These are phyloP conservation scores for Oreocharis arfaki DNA, from an alignment of 2,113 vertebrate species.

Conservation along the genomic window DNA sequence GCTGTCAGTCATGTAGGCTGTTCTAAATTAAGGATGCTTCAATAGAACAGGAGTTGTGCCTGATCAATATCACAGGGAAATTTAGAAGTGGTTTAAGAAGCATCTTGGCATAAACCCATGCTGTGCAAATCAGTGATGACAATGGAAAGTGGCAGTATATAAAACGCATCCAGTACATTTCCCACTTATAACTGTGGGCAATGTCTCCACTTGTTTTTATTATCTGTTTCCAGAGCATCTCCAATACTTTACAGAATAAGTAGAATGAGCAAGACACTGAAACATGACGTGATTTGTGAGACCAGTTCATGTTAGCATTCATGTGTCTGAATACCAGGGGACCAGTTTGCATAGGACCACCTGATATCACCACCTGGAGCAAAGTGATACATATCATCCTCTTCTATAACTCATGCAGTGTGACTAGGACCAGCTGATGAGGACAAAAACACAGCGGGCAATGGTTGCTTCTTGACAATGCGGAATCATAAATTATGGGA, in stretches of 20 bases:
- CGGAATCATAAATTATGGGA: neutral
- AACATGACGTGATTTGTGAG: neutral
- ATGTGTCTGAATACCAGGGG: neutral
- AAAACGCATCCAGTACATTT: neutral
- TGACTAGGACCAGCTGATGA: neutral
- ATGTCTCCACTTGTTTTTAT: neutral
- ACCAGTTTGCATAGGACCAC: neutral
- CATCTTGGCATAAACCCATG: neutral
- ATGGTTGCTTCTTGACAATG: neutral
- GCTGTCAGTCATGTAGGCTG: neutral
- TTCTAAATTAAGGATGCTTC: neutral
- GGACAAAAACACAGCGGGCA: neutral
- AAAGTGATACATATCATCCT: neutral
- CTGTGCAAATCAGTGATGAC: neutral
- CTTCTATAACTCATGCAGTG: neutral
- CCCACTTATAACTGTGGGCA: neutral
- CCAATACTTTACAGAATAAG: neutral
- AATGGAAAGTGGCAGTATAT: neutral
- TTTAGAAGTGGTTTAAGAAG: neutral
- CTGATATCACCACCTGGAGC: neutral
- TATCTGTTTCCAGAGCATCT: neutral
- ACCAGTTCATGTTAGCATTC: neutral
- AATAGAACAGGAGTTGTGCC: neutral
- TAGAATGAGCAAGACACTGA: neutral
- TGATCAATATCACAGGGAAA: neutral